Evolutionary conservation across 2,113 vertebrate species (phyloP).

Genomic region (Cochlearius cochlearius): DNA sequence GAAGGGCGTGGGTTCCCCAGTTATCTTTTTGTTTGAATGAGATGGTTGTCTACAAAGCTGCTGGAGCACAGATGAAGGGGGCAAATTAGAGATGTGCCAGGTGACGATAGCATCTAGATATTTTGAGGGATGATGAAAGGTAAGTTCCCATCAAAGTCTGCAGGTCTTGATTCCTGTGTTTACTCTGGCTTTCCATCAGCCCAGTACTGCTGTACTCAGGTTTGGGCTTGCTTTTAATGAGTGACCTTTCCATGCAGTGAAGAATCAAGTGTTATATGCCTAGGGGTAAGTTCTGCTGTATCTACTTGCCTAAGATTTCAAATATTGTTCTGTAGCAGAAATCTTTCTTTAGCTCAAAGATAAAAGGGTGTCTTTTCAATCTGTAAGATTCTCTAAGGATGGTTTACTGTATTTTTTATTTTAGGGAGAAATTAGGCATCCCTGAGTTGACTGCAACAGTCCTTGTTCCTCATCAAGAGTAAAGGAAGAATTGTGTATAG

Average conservation of each 20-base stretch:
- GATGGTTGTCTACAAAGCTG: background rate
- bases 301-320: background rate
- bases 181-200: background rate
- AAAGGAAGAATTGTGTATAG: background rate
- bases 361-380: background rate
- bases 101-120: background rate
- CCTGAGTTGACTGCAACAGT: background rate
- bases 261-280: background rate
- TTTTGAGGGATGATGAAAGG: background rate
- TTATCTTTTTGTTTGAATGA: background rate
- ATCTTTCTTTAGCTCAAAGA: background rate
- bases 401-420: background rate
- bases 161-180: background rate
- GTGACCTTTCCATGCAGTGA: background rate
- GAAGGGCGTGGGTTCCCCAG: fast-evolving
- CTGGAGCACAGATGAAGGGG: background rate
- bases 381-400: background rate
- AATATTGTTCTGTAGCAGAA: background rate
- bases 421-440: background rate
- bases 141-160: background rate
- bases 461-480: background rate
- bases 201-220: background rate
- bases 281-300: background rate
- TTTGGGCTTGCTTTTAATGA: background rate
- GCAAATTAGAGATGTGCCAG: background rate